Percentiles rank a stretch among this genome's conserved stretches.
phyloP scores from a whole-genome alignment of 2,888 invertebrate species.

The Drosophila nigritarsus region DNA sequence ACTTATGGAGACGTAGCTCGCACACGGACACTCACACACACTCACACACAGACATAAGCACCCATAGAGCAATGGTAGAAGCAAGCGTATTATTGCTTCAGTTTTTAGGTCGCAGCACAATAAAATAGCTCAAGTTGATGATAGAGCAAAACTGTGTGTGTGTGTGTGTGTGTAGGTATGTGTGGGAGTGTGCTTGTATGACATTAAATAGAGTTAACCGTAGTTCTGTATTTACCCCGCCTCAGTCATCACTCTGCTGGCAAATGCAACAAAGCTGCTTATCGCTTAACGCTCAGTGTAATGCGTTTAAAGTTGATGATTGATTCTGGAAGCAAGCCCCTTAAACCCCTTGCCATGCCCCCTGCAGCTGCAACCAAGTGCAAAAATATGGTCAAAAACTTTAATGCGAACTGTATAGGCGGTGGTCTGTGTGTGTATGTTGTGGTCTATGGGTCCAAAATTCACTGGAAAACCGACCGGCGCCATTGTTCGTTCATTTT shows the following conservation, averaged over 20 bases:
- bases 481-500: constrained; percentile 74
- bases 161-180: constrained; percentile 12
- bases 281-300: constrained; percentile 76
- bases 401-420: constrained; percentile 45
- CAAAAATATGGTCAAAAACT: constrained; percentile 63
- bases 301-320: constrained; percentile 78
- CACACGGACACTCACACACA: constrained; percentile 17
- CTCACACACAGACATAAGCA: constrained; percentile 8
- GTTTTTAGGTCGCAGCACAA: constrained; percentile 64
- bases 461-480: constrained; percentile 29
- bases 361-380: constrained; percentile 71
- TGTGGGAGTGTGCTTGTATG: constrained; percentile 28
- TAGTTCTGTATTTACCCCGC: constrained; percentile 15
- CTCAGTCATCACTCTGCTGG: neutral
- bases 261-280: constrained; percentile 76
- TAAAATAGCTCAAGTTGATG: constrained; percentile 73
- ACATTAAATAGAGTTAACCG: constrained; percentile 54
- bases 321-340: constrained; percentile 50
- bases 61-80: constrained; percentile 48
- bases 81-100: constrained; percentile 77
- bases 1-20: constrained; percentile 37
- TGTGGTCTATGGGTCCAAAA: constrained; percentile 6
- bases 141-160: constrained; percentile 46
- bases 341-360: neutral
- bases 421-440: neutral